These are phyloP conservation scores for Lipophrys pholis DNA, from an alignment of 2,113 vertebrate genomes.

Conservation along the genomic window DNA sequence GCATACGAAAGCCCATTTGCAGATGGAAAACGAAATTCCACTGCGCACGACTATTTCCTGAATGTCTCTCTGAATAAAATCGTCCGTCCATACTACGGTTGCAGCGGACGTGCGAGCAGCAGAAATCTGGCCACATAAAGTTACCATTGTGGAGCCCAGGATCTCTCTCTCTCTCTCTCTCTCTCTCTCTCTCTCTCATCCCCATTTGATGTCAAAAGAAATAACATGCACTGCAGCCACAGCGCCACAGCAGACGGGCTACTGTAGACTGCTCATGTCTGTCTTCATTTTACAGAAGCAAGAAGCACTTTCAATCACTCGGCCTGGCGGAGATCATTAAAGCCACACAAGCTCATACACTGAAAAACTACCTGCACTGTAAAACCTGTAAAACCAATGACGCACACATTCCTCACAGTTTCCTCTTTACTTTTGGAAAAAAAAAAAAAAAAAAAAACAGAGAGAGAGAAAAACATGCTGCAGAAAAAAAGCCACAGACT, in stretches of 20 bases:
- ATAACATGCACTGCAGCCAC: slow-evolving; percentile 58
- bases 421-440: slow-evolving; percentile 16
- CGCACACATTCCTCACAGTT: slow-evolving; percentile 48
- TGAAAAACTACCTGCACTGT: slow-evolving; percentile 43
- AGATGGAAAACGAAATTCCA: slow-evolving; percentile 67
- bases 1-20: slow-evolving; percentile 67
- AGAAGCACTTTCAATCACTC: neutral
- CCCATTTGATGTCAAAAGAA: slow-evolving; percentile 57
- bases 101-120: slow-evolving; percentile 50
- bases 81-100: slow-evolving; percentile 52
- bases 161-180: slow-evolving; percentile 26
- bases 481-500: slow-evolving; percentile 13
- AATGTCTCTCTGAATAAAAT: slow-evolving; percentile 65
- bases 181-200: slow-evolving; percentile 14
- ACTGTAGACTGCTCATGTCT: slow-evolving; percentile 56
- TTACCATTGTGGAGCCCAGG: slow-evolving; percentile 53
- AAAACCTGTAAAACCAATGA: slow-evolving; percentile 54
- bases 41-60: slow-evolving; percentile 65
- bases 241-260: slow-evolving; percentile 52
- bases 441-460: neutral
- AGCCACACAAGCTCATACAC: slow-evolving; percentile 15
- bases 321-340: slow-evolving; percentile 20
- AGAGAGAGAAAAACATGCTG: too few species aligned
- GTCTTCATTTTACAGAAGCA: slow-evolving; percentile 56
- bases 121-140: slow-evolving; percentile 63